Evolutionary conservation across 1,140 invertebrate species (phyloP).

Genomic region (Rhyzopertha dominica): DNA sequence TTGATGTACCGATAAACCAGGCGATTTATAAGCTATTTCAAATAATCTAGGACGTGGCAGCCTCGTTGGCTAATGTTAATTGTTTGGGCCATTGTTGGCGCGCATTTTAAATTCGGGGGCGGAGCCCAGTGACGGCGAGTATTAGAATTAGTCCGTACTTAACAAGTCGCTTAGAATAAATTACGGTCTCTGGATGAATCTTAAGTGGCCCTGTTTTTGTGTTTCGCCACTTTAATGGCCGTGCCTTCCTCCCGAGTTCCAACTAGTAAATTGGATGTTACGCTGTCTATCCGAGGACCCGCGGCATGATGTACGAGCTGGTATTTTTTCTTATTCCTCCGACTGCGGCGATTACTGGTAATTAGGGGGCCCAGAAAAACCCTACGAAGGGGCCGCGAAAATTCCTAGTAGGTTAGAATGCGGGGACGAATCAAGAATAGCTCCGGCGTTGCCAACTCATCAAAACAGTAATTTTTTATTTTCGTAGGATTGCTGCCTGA

Average conservation of each 20-base stretch:
- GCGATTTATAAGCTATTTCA: constrained; percentile 24
- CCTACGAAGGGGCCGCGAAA: background rate
- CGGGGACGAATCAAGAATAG: too few species aligned
- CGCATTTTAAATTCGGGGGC: constrained; percentile 14
- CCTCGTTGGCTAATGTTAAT: constrained; percentile 20
- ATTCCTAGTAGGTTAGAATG: too few species aligned
- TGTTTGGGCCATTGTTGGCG: constrained; percentile 15
- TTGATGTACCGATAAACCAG: constrained; percentile 26
- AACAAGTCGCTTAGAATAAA: constrained; percentile 23
- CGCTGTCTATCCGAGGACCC: constrained; percentile 1
- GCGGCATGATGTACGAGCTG: constrained; percentile 8
- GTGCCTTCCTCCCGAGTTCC: constrained; percentile 8
- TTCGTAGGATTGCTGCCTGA: too few species aligned
- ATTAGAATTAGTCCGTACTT: constrained; percentile 25
- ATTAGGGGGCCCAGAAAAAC: constrained; percentile 4
- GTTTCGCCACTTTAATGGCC: constrained; percentile 23
- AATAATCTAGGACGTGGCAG: constrained; percentile 19
- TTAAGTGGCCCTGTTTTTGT: constrained; percentile 28
- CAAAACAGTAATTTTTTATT: too few species aligned
- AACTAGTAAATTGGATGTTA: constrained; percentile 13
- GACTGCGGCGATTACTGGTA: constrained; percentile 7
- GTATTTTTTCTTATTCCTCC: constrained; percentile 7
- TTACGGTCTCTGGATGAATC: constrained; percentile 25
- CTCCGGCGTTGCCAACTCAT: too few species aligned
- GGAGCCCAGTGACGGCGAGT: constrained; percentile 21